These are phyloP conservation scores for Orchestes rusci DNA, from an alignment of 2,888 invertebrate genomes.

Conservation along the genomic window DNA sequence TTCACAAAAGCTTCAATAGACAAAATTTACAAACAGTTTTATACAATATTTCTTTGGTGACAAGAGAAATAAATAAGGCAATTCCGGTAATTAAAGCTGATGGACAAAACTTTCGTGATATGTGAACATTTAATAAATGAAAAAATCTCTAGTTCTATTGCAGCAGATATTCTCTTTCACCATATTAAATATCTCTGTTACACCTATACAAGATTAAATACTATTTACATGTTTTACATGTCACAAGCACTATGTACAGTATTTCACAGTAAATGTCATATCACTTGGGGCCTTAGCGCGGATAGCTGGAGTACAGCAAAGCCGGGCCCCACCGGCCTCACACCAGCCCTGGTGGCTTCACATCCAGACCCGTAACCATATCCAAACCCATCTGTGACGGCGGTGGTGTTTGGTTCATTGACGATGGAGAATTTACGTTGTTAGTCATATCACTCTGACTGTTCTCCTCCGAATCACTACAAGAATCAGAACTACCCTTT, in stretches of 20 bases:
- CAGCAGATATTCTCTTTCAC: constrained; percentile 36
- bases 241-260: constrained; percentile 18
- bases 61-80: constrained; percentile 34
- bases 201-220: constrained; percentile 30
- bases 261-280: constrained; percentile 29
- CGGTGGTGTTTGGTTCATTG: constrained; percentile 48
- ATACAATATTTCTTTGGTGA: constrained; percentile 43
- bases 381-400: constrained; percentile 47
- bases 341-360: constrained; percentile 67
- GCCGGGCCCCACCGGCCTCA: constrained; percentile 71
- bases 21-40: constrained; percentile 37
- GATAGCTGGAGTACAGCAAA: constrained; percentile 43
- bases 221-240: constrained; percentile 1
- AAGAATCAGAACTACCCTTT: constrained; percentile 76
- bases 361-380: constrained; percentile 60
- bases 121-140: too few species aligned
- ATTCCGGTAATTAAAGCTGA: background rate
- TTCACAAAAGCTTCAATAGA: constrained; percentile 45
- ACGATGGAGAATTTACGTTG: constrained; percentile 45
- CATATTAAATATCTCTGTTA: constrained; percentile 31
- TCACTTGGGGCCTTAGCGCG: constrained; percentile 39
- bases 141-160: constrained; percentile 12
- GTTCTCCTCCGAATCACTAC: constrained; percentile 85
- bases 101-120: background rate
- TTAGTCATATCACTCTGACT: constrained; percentile 54